A percentile compares a stretch with the other conserved stretches of the same genome.
Conservation (phyloP, 2,113 vertebrate species). For the Eurypyga helias region DNA sequence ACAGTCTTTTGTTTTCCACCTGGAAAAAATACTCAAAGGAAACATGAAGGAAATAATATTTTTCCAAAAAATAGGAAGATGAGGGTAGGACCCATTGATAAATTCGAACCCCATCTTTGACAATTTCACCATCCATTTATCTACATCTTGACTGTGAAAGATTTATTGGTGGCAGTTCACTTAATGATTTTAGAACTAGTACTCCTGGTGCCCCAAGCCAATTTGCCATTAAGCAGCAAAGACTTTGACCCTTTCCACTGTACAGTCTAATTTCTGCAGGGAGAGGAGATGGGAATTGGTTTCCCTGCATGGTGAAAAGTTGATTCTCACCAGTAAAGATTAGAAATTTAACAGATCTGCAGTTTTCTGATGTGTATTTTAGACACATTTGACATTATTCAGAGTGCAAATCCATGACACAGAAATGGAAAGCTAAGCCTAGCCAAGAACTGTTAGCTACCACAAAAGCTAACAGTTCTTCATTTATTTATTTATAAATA, state of each 20-base stretch:
- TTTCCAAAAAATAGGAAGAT: background rate
- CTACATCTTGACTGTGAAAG: slow-evolving; percentile 38
- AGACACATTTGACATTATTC: background rate
- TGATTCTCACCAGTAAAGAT: slow-evolving; percentile 44
- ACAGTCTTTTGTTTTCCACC: background rate
- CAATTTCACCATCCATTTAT: slow-evolving; percentile 35
- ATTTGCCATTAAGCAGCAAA: slow-evolving; percentile 51
- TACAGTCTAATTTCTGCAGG: slow-evolving; percentile 46
- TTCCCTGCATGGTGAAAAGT: slow-evolving; percentile 40
- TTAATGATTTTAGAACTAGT: slow-evolving; percentile 67
- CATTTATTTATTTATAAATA: no score
- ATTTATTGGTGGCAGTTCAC: slow-evolving; percentile 28
- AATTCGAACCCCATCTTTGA: background rate
- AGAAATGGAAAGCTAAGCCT: background rate
- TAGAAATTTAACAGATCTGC: slow-evolving; percentile 8
- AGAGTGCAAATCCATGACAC: background rate
- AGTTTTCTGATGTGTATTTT: slow-evolving; percentile 6
- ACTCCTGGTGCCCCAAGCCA: slow-evolving; percentile 29
- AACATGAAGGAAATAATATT: background rate
- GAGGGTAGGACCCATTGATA: background rate
- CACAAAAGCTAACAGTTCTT: background rate
- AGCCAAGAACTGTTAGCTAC: background rate
- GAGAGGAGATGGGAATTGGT: slow-evolving; percentile 11
- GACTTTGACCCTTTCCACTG: slow-evolving; percentile 44
- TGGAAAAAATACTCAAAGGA: background rate